A percentile compares a stretch with the other conserved stretches of the same genome.
Conservation (phyloP, 2,113 vertebrate genomes). For the Eupsittula cactorum region DNA sequence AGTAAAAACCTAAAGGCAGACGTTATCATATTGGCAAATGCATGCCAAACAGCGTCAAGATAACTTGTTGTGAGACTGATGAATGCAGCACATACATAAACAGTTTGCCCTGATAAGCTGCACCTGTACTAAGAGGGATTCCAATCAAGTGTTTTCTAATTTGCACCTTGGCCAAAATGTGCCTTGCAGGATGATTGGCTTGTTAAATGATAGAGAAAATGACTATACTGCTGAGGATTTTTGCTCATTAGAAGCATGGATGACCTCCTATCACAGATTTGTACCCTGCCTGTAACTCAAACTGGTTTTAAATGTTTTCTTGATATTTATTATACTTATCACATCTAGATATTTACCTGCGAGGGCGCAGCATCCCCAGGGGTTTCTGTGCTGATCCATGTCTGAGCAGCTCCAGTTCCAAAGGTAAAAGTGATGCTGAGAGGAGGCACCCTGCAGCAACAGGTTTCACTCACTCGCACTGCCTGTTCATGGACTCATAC, state of each 20-base stretch:
- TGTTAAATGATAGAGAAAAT: not conserved
- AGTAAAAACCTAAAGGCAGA: not conserved
- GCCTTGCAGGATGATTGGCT: not conserved
- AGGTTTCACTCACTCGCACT: not conserved
- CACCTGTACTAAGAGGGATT: not conserved
- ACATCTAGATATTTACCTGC: not conserved
- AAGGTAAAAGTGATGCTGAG: not conserved
- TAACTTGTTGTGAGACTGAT: not conserved
- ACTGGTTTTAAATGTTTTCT: not conserved
- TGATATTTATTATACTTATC: not conserved
- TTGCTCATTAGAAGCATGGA: not conserved
- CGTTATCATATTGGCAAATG: not conserved
- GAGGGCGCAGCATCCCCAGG: too few relatives aligned
- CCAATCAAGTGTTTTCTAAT: not conserved
- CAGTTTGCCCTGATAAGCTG: not conserved
- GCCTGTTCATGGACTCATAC: accelerated
- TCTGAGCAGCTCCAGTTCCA: not conserved
- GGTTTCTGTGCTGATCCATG: accelerated
- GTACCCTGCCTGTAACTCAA: not conserved
- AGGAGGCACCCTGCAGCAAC: not conserved
- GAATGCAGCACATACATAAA: not conserved
- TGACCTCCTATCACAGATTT: not conserved
- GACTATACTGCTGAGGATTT: not conserved
- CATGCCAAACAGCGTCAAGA: not conserved
- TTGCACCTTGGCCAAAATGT: not conserved